Percentiles rank a stretch among this genome's conserved stretches.
phyloP scores from a whole-genome alignment of 2,113 vertebrate genomes.

The Lepus timidus region DNA sequence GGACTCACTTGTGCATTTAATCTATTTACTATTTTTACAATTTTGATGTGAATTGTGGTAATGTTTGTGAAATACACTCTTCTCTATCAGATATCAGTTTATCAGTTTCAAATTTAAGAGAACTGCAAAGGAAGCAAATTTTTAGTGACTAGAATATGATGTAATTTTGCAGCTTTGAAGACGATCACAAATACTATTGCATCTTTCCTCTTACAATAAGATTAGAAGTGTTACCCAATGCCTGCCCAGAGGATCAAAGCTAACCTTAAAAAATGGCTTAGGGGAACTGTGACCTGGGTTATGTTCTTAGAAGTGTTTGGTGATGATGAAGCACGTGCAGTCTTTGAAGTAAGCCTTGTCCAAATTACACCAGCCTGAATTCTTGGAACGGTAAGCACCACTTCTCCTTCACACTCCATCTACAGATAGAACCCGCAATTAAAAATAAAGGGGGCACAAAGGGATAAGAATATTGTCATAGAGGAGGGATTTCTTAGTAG shows the following conservation, averaged over 20 bases:
- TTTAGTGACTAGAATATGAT: background rate
- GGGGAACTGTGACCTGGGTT: background rate
- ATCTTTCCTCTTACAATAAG: slow-evolving; percentile 48
- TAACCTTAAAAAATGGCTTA: background rate
- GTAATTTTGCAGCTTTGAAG: background rate
- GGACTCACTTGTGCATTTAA: background rate
- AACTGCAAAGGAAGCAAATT: background rate
- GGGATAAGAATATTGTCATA: background rate
- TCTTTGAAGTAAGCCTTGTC: slow-evolving; percentile 61
- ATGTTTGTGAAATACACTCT: background rate
- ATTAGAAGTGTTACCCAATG: slow-evolving; percentile 48
- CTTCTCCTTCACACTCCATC: slow-evolving; percentile 43
- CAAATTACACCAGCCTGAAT: background rate
- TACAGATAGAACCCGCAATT: background rate
- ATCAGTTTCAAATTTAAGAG: background rate
- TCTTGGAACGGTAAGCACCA: background rate
- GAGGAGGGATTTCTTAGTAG: background rate
- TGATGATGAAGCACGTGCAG: slow-evolving; percentile 22
- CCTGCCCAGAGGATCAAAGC: slow-evolving; percentile 62
- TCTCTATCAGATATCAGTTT: background rate
- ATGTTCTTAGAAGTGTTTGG: slow-evolving; percentile 59
- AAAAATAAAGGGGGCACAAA: background rate
- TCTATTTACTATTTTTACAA: background rate
- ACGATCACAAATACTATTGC: background rate
- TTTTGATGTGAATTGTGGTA: background rate